Conservation (phyloP, 2,797 vertebrate species). For the Fratercula arctica region DNA sequence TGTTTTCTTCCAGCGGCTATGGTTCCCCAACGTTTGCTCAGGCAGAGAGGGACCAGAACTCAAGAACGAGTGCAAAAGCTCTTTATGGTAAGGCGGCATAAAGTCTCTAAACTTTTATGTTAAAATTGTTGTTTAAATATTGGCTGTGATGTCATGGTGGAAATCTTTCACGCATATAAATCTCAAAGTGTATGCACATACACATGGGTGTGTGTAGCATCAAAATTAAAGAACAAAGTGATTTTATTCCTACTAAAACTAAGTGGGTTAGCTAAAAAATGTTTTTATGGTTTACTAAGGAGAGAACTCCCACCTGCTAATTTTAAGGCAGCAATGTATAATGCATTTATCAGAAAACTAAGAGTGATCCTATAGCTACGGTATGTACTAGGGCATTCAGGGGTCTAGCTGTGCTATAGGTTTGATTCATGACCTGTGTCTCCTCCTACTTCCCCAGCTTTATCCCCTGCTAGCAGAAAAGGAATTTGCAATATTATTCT, state of each 20-base stretch:
- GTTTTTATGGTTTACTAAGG: not conserved
- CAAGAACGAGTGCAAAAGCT: conserved; percentile 78
- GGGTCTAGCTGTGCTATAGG: not conserved
- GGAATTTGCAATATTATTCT: not conserved
- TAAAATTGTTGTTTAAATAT: not conserved
- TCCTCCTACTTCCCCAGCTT: not conserved
- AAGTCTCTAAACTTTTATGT: not conserved
- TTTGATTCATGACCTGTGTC: not conserved
- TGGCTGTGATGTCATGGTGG: not conserved
- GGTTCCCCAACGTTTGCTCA: conserved; percentile 72
- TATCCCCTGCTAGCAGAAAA: not conserved
- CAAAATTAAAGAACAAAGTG: not conserved
- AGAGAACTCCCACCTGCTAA: not conserved
- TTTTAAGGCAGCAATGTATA: not conserved
- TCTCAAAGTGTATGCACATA: not conserved
- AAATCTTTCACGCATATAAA: not conserved
- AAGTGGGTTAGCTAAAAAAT: not conserved
- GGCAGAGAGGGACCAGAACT: conserved; percentile 72
- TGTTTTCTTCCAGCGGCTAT: conserved; percentile 76
- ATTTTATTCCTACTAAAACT: not conserved
- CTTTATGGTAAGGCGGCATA: conserved; percentile 75
- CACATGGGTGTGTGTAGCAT: not conserved
- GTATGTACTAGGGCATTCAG: not conserved
- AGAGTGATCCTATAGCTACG: not conserved
- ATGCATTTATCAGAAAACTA: not conserved